Base-by-base conservation (phyloP, 2,888 invertebrate genomes). In the Nebria salina region DNA sequence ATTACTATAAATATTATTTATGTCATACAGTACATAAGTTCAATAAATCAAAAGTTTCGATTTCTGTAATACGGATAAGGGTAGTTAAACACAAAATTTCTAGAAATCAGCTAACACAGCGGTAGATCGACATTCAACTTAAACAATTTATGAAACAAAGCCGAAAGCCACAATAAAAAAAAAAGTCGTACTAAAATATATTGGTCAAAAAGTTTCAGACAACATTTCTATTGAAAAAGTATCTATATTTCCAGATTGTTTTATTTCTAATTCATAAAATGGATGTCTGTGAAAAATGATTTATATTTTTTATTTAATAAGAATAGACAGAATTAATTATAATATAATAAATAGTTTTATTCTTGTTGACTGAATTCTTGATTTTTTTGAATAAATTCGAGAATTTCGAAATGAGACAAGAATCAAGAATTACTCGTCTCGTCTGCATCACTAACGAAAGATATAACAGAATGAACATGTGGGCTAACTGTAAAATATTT, bases 401-500 rank as follows among this genome's bases (percentile, higher is more conserved):
- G 1, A 20, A 20, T 20, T 20, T 20, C 20, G 20, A 20, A 20
- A 20, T 20, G 20, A 20, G 20, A 20, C 20, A 20, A 20, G 20
- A 20, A 20, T 20, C 20, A 20, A 20, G 20, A 20, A 20, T 20
- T 20, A 20, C 20, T 20, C 20, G 20, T 20, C 20, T 20, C 20
- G 20, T 20, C 20, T 20, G 20, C 20, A 20, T 34, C 34, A 34
- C 34, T 34, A 34, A 54, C 70, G 54, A 70, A 70, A 42, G 77
- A 77, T 77, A 77, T 70, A 77, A 43, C 77, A 54, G 20, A 54
- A 54, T 70, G 54, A 70, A 70, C 70, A 77, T 54, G 54, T 41
- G 42, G 76, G 4, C 68, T 43, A 68, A 75, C 13, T 76, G 68
- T 77, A 77, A 77, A 70, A 77, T 70, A 68, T 77, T 64, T 70